These are phyloP conservation scores for Syngnathus scovelli DNA, from an alignment of 2,113 vertebrate species.

Conservation along the genomic window DNA sequence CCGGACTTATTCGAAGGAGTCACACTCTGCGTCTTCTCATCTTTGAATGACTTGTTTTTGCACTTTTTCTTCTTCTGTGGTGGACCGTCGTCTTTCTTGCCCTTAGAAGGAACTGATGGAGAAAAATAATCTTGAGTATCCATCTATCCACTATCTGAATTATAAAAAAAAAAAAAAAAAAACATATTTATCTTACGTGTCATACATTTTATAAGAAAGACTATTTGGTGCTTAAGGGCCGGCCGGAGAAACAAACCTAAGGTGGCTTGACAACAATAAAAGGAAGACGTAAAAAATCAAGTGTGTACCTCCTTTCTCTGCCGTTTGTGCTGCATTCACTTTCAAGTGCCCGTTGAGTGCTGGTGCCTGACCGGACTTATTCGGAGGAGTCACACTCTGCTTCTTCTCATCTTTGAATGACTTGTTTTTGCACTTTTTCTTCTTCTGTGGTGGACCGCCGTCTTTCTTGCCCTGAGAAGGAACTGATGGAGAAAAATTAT, in stretches of 20 bases:
- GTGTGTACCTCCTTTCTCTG: slow-evolving; percentile 51
- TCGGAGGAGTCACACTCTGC: slow-evolving; percentile 24
- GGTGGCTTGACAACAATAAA: too few species aligned
- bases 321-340: slow-evolving; percentile 5
- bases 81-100: slow-evolving; percentile 44
- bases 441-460: slow-evolving; percentile 64
- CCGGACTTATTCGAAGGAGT: slow-evolving; percentile 34
- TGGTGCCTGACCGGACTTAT: slow-evolving; percentile 6
- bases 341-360: background rate
- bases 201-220: too few species aligned
- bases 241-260: too few species aligned
- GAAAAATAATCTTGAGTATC: background rate
- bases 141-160: too few species aligned
- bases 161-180: too few species aligned
- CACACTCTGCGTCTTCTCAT: slow-evolving; percentile 21
- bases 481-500: slow-evolving; percentile 18
- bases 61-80: slow-evolving; percentile 73
- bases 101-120: slow-evolving; percentile 51
- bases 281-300: too few species aligned
- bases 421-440: slow-evolving; percentile 69
- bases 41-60: slow-evolving; percentile 51
- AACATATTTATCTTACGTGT: too few species aligned
- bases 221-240: too few species aligned
- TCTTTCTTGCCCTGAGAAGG: slow-evolving; percentile 59
- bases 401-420: slow-evolving; percentile 22